A percentile compares a stretch with the other conserved stretches of the same genome.
Conservation (phyloP, 2,797 vertebrate genomes). For the Taenioides sp. region DNA sequence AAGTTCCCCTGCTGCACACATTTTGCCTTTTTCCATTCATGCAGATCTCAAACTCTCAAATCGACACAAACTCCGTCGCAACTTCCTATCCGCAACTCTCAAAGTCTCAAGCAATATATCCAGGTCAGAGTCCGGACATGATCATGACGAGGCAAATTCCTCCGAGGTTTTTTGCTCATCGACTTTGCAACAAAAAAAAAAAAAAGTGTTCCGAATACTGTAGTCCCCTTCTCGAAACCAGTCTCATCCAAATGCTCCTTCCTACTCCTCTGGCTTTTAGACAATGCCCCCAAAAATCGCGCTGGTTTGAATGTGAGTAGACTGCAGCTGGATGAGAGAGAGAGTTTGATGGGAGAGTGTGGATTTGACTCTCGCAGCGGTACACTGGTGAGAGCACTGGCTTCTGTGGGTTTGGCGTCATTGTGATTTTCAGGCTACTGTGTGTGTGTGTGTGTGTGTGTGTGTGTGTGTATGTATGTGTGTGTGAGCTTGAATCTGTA, state of each 20-base stretch:
- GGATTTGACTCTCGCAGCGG: conserved; percentile 61
- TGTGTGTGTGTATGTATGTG: not conserved
- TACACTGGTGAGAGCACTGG: conserved; percentile 44
- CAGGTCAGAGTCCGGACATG: conserved; percentile 33
- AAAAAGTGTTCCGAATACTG: conserved; percentile 33
- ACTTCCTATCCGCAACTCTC: conserved; percentile 9
- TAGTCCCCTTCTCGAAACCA: conserved; percentile 37
- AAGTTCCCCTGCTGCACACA: not conserved
- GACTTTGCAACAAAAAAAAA: conserved; percentile 40
- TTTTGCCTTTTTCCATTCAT: conserved; percentile 24
- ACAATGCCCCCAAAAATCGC: conserved; percentile 60
- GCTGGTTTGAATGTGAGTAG: conserved; percentile 56
- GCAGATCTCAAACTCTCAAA: conserved; percentile 37
- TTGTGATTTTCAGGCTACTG: conserved; percentile 28
- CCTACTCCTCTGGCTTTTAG: conserved; percentile 67
- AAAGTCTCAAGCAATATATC: conserved; percentile 35
- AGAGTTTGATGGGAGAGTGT: conserved; percentile 38
- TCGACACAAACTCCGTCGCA: conserved; percentile 25
- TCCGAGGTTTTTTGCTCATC: conserved; percentile 3
- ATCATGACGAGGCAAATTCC: conserved; percentile 16
- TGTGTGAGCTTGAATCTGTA: conserved; percentile 9
- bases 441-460: conserved; percentile 16
- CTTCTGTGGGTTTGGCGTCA: conserved; percentile 34
- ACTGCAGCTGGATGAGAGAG: conserved; percentile 47
- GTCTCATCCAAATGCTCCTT: conserved; percentile 55